These are phyloP conservation scores for Procavia capensis DNA, from an alignment of 2,113 vertebrate species.

Conservation along the genomic window DNA sequence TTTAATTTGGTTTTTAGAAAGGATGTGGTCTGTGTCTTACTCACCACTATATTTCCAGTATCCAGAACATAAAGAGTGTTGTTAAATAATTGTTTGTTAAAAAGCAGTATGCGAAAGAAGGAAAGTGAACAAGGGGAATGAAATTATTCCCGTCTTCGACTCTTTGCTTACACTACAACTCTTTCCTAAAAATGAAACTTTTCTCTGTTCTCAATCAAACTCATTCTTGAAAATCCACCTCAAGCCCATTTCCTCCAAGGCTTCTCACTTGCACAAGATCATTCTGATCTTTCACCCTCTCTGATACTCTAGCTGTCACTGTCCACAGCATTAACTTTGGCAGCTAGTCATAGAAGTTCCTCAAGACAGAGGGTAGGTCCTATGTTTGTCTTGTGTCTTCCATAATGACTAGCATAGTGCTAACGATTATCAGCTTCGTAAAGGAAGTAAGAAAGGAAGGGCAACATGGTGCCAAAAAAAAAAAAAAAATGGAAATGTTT, in stretches of 20 bases:
- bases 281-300: neutral
- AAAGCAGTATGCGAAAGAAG: constrained; percentile 18
- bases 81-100: neutral
- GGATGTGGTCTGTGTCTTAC: neutral
- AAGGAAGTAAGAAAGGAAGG: accelerated
- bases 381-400: neutral
- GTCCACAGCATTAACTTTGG: neutral
- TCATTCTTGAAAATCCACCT: neutral
- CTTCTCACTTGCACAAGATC: neutral
- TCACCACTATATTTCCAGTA: neutral
- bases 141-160: neutral
- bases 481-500: neutral
- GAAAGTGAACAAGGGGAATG: neutral
- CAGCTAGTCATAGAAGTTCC: neutral
- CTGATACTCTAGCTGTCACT: neutral
- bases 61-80: neutral
- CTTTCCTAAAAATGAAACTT: constrained; percentile 4
- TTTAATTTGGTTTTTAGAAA: too few relatives aligned
- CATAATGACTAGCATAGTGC: neutral
- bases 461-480: neutral
- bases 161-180: neutral
- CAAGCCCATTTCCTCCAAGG: neutral
- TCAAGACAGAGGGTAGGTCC: neutral
- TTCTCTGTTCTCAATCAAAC: neutral
- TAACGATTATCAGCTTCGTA: neutral